Evolutionary conservation across 2,797 vertebrate genomes (phyloP).

Genomic region (Lindbergichthys nudifrons): DNA sequence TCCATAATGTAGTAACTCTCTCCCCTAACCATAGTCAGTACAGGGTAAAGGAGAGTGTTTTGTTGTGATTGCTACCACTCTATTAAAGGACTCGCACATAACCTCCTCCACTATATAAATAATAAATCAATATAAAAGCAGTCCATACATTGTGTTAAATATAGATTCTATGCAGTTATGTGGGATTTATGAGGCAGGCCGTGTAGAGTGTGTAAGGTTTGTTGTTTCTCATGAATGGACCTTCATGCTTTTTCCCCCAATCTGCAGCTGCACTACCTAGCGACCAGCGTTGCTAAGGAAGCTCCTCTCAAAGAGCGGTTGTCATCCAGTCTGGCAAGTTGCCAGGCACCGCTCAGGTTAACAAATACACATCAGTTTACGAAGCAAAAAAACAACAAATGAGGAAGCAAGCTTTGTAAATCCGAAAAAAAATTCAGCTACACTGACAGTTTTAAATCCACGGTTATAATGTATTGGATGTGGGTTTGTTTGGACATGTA

Average conservation of each 20-base stretch:
- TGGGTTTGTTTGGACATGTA: not conserved
- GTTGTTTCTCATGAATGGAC: slow-evolving; percentile 75
- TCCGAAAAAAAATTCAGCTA: not conserved
- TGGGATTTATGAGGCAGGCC: slow-evolving; percentile 16
- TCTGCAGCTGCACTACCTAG: slow-evolving; percentile 78
- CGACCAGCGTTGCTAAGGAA: slow-evolving; percentile 79
- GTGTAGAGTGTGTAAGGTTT: slow-evolving; percentile 21
- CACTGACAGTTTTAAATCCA: not conserved
- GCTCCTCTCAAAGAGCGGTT: slow-evolving; percentile 75
- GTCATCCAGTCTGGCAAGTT: slow-evolving; percentile 54
- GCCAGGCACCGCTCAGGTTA: slow-evolving; percentile 55
- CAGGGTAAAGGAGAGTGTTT: not conserved
- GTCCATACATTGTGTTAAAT: slow-evolving; percentile 22
- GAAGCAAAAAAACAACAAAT: slow-evolving; percentile 9
- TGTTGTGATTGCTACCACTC: not conserved
- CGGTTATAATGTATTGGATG: not conserved
- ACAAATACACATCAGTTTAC: slow-evolving; percentile 26
- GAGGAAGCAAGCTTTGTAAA: slow-evolving; percentile 14
- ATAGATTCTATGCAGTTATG: slow-evolving; percentile 24
- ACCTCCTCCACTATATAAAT: slow-evolving; percentile 17
- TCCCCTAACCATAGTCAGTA: not conserved
- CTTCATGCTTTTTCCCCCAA: slow-evolving; percentile 44
- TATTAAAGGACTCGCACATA: not conserved
- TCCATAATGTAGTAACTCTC: slow-evolving; percentile 29
- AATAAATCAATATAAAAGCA: slow-evolving; percentile 18